These are phyloP conservation scores for Verasper variegatus DNA, from an alignment of 2,113 vertebrate species.

Conservation along the genomic window DNA sequence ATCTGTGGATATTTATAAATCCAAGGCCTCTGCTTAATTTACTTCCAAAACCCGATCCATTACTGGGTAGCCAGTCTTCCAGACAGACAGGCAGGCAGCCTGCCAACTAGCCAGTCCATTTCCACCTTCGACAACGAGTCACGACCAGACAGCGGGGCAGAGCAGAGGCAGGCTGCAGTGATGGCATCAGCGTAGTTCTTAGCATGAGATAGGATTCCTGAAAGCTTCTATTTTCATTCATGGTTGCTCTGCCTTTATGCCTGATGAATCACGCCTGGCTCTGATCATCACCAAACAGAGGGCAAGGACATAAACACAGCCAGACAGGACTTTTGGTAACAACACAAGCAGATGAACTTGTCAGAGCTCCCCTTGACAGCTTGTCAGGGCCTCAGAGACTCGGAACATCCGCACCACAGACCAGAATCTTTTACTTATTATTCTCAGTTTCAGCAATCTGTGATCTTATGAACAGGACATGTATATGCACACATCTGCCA, in stretches of 20 bases:
- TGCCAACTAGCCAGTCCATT: conserved; percentile 64
- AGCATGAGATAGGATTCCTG: conserved; percentile 80
- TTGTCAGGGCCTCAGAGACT: not conserved
- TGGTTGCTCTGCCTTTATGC: conserved; percentile 73
- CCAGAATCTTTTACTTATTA: not conserved
- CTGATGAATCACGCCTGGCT: conserved; percentile 67
- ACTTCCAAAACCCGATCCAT: conserved; percentile 77
- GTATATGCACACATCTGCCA: not conserved
- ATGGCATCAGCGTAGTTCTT: conserved; percentile 60
- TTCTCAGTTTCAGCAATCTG: not conserved
- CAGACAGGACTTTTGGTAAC: not conserved
- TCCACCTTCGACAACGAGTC: conserved; percentile 42
- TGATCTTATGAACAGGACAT: not conserved
- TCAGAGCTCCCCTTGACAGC: not conserved
- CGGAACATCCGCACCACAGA: not conserved
- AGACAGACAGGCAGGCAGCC: conserved; percentile 60
- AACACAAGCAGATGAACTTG: not conserved
- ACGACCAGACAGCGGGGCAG: conserved; percentile 22
- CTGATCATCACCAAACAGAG: conserved; percentile 52
- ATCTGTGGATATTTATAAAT: conserved; percentile 83
- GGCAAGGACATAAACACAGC: conserved; percentile 57
- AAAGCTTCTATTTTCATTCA: conserved; percentile 84
- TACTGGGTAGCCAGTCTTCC: conserved; percentile 62
- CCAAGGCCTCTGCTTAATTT: conserved; percentile 74
- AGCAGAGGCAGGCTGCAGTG: conserved; percentile 24